These are phyloP conservation scores for Orientallactaga bullata DNA, from an alignment of 2,113 vertebrate genomes.

Conservation along the genomic window DNA sequence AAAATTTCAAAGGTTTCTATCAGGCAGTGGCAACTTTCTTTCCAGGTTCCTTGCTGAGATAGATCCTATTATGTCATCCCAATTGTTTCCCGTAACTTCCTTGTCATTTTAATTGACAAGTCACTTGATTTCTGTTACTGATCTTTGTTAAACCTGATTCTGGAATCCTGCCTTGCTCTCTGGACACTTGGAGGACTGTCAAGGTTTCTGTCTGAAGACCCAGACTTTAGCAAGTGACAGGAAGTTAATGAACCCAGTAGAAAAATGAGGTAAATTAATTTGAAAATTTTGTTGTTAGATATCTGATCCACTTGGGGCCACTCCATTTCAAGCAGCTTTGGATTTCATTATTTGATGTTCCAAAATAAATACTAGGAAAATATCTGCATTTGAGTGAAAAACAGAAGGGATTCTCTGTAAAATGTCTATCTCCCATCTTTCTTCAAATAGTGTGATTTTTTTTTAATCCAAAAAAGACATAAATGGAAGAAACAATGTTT, in stretches of 20 bases:
- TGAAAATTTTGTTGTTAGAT: not conserved
- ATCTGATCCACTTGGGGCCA: not conserved
- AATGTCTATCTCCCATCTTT: not conserved
- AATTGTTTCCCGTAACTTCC: not conserved
- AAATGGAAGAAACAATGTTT: not conserved
- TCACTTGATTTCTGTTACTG: constrained; percentile 1
- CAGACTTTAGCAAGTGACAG: not conserved
- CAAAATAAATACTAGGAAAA: constrained; percentile 27
- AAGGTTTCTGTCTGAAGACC: not conserved
- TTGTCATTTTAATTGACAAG: constrained; percentile 25
- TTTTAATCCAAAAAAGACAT: constrained; percentile 1
- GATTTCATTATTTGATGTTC: not conserved
- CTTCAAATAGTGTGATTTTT: not conserved
- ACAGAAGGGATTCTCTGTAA: not conserved
- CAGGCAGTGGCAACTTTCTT: not conserved
- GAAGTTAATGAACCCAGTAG: not conserved
- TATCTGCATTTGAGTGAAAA: not conserved
- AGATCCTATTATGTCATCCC: not conserved
- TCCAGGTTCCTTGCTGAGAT: not conserved
- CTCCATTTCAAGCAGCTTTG: not conserved
- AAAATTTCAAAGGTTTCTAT: constrained; percentile 14
- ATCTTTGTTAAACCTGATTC: not conserved
- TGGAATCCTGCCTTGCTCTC: not conserved
- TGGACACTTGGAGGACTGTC: not conserved
- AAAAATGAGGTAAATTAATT: constrained; percentile 3